Conservation (phyloP, 1,140 invertebrate genomes). For the Drosophila tsacasi region DNA sequence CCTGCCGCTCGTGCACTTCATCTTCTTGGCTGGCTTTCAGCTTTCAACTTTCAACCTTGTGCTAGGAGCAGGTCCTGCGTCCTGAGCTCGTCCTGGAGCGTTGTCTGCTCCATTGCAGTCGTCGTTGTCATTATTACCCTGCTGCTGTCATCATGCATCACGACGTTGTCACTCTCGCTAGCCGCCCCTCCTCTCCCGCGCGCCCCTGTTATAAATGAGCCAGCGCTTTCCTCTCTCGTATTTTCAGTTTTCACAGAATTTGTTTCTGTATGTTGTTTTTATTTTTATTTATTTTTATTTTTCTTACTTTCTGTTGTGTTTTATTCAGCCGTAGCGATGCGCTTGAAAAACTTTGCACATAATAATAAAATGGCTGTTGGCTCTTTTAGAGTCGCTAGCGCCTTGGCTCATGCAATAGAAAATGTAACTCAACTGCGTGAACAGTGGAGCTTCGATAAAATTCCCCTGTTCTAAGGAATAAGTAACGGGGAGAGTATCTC, state of each 20-base stretch:
- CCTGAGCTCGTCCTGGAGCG: slow-evolving; percentile 37
- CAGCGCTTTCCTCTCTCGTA: slow-evolving; percentile 35
- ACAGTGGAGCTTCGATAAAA: slow-evolving; percentile 1
- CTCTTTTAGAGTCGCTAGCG: slow-evolving; percentile 66
- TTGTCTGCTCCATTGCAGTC: slow-evolving; percentile 72
- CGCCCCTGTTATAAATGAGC: slow-evolving; percentile 50
- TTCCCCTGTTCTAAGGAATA: too few species aligned
- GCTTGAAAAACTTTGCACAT: slow-evolving; percentile 76
- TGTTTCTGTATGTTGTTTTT: slow-evolving; percentile 54
- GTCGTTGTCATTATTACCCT: slow-evolving; percentile 79
- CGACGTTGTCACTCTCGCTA: slow-evolving; percentile 68
- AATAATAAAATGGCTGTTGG: slow-evolving; percentile 80
- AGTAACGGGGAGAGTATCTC: not conserved
- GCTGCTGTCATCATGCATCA: slow-evolving; percentile 80
- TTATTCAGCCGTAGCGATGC: slow-evolving; percentile 28
- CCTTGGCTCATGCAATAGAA: slow-evolving; percentile 77
- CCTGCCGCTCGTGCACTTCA: slow-evolving; percentile 27
- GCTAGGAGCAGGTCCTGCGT: slow-evolving; percentile 22
- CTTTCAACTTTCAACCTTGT: slow-evolving; percentile 46
- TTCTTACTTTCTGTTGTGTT: slow-evolving; percentile 2
- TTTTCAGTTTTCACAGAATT: slow-evolving; percentile 75
- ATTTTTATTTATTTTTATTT: slow-evolving; percentile 35
- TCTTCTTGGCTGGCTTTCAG: slow-evolving; percentile 32
- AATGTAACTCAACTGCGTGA: slow-evolving; percentile 40
- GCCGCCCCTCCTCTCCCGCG: not conserved